These are phyloP conservation scores for Sepiola atlantica DNA, from an alignment of 2,888 invertebrate species.

Conservation along the genomic window DNA sequence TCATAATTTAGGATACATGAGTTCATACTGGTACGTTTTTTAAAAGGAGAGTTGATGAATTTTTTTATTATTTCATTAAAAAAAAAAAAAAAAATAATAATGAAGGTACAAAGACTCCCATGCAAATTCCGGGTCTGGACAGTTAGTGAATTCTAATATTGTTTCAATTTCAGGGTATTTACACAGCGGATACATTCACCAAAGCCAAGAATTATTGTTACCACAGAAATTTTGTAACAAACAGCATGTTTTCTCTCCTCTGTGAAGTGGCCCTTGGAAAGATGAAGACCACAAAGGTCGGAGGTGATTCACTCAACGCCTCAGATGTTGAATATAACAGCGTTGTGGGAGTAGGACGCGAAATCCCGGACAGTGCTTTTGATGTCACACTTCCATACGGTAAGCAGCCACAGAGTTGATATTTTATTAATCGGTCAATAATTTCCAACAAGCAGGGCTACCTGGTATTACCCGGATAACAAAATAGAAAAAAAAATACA, in stretches of 20 bases:
- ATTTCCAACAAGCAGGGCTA: no score
- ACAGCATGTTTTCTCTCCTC: slow-evolving; percentile 75
- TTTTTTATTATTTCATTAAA: no score
- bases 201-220: slow-evolving; percentile 75
- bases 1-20: no score
- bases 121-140: no score
- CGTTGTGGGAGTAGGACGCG: slow-evolving; percentile 61
- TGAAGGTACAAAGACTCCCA: no score
- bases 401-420: slow-evolving; percentile 51
- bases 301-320: slow-evolving; percentile 60
- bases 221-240: slow-evolving; percentile 64
- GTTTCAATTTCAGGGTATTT: slow-evolving; percentile 75
- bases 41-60: no score
- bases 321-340: slow-evolving; percentile 66
- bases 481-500: no score
- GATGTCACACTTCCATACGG: slow-evolving; percentile 69
- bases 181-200: slow-evolving; percentile 76
- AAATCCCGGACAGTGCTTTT: slow-evolving; percentile 63
- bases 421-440: no score
- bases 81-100: no score
- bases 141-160: neutral
- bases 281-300: slow-evolving; percentile 56
- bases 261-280: slow-evolving; percentile 76
- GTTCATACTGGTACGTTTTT: no score
- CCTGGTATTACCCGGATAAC: no score